Evolutionary conservation across 2,888 invertebrate genomes (phyloP).

Genomic region (Notodonta dromedarius): DNA sequence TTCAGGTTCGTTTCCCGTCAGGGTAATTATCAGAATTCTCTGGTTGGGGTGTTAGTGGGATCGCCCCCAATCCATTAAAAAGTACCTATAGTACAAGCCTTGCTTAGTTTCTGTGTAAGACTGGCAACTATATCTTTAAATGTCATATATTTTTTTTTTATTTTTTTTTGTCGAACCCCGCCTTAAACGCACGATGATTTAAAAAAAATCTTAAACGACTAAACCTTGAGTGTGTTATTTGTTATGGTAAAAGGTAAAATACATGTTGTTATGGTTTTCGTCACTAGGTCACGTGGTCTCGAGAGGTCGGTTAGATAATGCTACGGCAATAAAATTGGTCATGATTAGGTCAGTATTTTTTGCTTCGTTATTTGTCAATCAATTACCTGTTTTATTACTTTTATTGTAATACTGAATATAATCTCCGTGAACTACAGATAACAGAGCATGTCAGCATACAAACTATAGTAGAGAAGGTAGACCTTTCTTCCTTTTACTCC

Average conservation of each 20-base stretch:
- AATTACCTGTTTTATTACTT: neutral
- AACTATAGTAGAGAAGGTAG: neutral
- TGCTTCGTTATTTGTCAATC: neutral
- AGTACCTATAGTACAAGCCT: too few relatives aligned
- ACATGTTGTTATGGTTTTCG: constrained; percentile 1
- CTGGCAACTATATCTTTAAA: too few relatives aligned
- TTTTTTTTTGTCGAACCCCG: neutral
- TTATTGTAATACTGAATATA: neutral
- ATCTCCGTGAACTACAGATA: neutral
- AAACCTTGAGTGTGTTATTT: constrained; percentile 4
- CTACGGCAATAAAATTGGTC: neutral
- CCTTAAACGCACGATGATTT: constrained; percentile 4
- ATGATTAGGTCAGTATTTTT: neutral
- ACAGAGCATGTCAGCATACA: neutral
- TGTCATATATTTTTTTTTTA: too few relatives aligned
- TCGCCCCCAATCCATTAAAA: too few relatives aligned
- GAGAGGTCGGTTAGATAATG: neutral
- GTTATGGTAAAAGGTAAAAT: constrained; percentile 6
- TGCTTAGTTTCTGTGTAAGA: too few relatives aligned
- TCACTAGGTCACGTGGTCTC: constrained; percentile 3
- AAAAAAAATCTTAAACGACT: neutral
- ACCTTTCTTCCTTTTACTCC: too few relatives aligned
- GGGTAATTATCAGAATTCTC: too few relatives aligned
- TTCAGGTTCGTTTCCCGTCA: too few relatives aligned
- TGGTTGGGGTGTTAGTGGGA: too few relatives aligned